Percentiles rank a stretch among this genome's conserved stretches.
phyloP scores from a whole-genome alignment of 2,888 invertebrate genomes.

The Cheiracanthium punctorium region DNA sequence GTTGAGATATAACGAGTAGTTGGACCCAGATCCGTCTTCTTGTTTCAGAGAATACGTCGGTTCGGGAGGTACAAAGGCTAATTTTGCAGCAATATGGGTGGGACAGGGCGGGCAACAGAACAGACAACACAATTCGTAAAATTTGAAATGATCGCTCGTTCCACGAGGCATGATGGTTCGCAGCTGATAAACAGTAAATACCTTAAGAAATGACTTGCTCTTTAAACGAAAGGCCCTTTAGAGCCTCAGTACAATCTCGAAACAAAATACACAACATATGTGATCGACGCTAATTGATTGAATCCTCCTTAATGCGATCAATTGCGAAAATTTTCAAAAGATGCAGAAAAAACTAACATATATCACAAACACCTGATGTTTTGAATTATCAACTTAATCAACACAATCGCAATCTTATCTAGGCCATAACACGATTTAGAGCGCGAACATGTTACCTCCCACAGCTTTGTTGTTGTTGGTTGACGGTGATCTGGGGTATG shows the following conservation, averaged over 20 bases:
- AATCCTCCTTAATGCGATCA: neutral
- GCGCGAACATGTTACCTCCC: constrained; percentile 35
- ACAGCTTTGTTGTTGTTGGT: too few species aligned
- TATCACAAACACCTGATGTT: neutral
- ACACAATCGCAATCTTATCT: constrained; percentile 46
- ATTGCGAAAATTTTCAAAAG: neutral
- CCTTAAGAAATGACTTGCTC: neutral
- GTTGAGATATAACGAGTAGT: constrained; percentile 87
- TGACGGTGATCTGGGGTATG: too few species aligned
- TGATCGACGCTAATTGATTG: neutral
- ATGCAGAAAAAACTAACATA: neutral
- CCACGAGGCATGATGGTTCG: constrained; percentile 72
- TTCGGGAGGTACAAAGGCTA: constrained; percentile 99
- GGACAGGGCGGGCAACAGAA: constrained; percentile 99
- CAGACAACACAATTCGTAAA: constrained; percentile 94
- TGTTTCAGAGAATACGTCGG: constrained; percentile 96
- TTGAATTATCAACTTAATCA: constrained; percentile 4
- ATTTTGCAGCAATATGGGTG: constrained; percentile 97
- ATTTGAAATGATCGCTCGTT: constrained; percentile 74
- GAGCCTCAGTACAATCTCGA: neutral
- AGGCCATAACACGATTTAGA: constrained; percentile 54
- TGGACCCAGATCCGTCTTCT: constrained; percentile 86
- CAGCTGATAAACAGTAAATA: neutral
- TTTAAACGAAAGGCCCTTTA: neutral
- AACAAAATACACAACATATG: constrained; percentile 11